phyloP scores from a whole-genome alignment of 2,797 vertebrate species.

The Salmo trutta region DNA sequence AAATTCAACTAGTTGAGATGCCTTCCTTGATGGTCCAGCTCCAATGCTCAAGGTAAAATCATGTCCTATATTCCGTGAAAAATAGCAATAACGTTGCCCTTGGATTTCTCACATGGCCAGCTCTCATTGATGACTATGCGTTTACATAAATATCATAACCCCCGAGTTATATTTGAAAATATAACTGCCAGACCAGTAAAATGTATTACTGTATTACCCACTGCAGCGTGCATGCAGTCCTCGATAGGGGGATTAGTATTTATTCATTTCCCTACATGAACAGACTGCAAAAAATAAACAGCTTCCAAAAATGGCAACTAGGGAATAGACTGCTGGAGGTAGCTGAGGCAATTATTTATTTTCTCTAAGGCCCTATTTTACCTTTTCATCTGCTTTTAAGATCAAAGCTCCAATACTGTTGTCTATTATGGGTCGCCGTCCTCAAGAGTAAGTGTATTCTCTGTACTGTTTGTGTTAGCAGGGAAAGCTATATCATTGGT shows the following conservation, averaged over 20 bases:
- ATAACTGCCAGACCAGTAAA: constrained; percentile 13
- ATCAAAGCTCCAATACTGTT: constrained; percentile 47
- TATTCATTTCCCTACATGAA: constrained; percentile 16
- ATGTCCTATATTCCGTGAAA: background rate
- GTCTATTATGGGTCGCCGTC: constrained; percentile 30
- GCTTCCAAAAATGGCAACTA: constrained; percentile 28
- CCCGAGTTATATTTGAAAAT: background rate
- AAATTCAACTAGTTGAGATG: background rate
- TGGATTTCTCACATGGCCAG: background rate
- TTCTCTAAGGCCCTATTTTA: constrained; percentile 23
- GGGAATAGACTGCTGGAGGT: constrained; percentile 14
- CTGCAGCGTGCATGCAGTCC: constrained; percentile 17
- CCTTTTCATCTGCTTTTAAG: constrained; percentile 46
- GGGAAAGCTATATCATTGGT: constrained; percentile 15
- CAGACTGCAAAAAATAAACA: constrained; percentile 37
- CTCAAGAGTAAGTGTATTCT: constrained; percentile 31
- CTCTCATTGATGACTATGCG: background rate
- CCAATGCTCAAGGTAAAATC: background rate
- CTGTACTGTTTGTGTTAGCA: constrained; percentile 20
- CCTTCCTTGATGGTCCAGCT: background rate
- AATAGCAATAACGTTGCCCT: background rate
- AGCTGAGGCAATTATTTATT: constrained; percentile 34
- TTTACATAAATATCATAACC: background rate
- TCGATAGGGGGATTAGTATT: constrained; percentile 23
- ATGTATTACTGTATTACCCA: constrained; percentile 26